Evolutionary conservation across 2,113 vertebrate genomes (phyloP).

Genomic region (Rhea pennata): DNA sequence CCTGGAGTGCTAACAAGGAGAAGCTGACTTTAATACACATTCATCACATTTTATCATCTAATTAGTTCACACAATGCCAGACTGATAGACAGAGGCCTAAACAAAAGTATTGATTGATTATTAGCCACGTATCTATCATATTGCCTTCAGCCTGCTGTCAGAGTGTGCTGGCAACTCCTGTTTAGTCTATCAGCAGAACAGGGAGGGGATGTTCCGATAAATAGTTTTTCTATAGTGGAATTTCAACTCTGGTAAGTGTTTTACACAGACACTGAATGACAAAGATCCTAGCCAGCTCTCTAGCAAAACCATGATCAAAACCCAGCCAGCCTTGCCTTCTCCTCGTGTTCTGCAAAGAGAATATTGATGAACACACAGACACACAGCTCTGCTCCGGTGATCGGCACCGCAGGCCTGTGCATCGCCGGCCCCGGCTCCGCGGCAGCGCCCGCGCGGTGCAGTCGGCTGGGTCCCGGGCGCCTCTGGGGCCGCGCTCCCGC

Average conservation of each 20-base stretch:
- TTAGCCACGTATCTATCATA: conserved; percentile 93
- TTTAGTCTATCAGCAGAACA: conserved; percentile 69
- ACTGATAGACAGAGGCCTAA: conserved; percentile 83
- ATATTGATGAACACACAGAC: conserved; percentile 7
- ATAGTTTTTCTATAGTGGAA: conserved; percentile 73
- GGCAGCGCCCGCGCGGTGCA: background rate
- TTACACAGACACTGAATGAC: conserved; percentile 49
- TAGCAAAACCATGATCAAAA: conserved; percentile 26
- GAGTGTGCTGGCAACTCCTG: conserved; percentile 65
- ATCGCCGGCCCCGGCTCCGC: background rate
- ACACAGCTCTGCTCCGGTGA: background rate
- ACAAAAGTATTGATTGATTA: conserved; percentile 90
- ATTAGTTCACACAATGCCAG: conserved; percentile 93
- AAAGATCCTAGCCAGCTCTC: conserved; percentile 37
- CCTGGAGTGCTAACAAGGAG: conserved; percentile 85
- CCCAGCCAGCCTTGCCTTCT: conserved; percentile 5
- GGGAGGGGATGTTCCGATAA: conserved; percentile 59
- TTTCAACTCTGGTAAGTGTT: conserved; percentile 63
- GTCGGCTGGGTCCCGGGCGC: too few relatives aligned
- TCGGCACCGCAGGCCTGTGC: background rate
- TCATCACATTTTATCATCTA: conserved; percentile 99
- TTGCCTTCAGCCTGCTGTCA: conserved; percentile 75
- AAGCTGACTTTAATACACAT: conserved; percentile 92
- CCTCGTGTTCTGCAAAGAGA: background rate
- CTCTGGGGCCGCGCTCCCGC: background rate